A percentile compares a stretch with the other conserved stretches of the same genome.
Evolutionary conservation across 2,888 invertebrate genomes (phyloP).

Genomic region (Norana najaformis): DNA sequence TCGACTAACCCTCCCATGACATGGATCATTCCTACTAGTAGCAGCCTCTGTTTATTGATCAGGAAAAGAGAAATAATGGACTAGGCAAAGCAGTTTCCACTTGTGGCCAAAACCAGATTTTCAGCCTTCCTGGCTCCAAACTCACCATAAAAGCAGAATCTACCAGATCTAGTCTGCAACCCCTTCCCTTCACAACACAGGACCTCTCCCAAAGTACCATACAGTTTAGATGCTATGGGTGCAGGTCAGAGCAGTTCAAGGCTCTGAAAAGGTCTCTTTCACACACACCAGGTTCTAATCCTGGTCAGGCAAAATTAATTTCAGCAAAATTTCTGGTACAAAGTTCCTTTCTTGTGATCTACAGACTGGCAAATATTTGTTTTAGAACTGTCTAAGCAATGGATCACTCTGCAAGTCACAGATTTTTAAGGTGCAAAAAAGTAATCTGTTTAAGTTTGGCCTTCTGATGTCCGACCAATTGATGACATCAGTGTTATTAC

Average conservation of each 20-base stretch:
- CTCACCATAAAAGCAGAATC: not conserved
- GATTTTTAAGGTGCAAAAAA: not conserved
- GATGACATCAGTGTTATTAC: not conserved
- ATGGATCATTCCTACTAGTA: not conserved
- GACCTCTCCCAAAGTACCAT: not conserved
- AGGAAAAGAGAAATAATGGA: constrained; percentile 3
- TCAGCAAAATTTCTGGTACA: not conserved
- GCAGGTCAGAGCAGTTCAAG: not conserved
- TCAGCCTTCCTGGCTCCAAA: not conserved
- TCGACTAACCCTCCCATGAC: not conserved
- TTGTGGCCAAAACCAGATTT: constrained; percentile 5
- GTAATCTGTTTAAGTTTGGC: not conserved
- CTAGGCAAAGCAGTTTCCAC: not conserved
- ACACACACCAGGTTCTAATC: not conserved
- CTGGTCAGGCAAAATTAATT: not conserved
- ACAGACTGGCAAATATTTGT: not conserved
- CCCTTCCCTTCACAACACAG: not conserved
- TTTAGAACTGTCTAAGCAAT: not conserved
- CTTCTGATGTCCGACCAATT: not conserved
- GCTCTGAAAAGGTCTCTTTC: too few relatives aligned
- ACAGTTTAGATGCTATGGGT: not conserved
- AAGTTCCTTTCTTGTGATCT: not conserved
- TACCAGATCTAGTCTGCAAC: not conserved
- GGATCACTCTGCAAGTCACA: too few relatives aligned
- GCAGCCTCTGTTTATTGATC: not conserved